Evolutionary conservation across 2,888 invertebrate genomes (phyloP), one percentile per base, ranked within the genome.

Genomic region (Mallateleia sp.): DNA sequence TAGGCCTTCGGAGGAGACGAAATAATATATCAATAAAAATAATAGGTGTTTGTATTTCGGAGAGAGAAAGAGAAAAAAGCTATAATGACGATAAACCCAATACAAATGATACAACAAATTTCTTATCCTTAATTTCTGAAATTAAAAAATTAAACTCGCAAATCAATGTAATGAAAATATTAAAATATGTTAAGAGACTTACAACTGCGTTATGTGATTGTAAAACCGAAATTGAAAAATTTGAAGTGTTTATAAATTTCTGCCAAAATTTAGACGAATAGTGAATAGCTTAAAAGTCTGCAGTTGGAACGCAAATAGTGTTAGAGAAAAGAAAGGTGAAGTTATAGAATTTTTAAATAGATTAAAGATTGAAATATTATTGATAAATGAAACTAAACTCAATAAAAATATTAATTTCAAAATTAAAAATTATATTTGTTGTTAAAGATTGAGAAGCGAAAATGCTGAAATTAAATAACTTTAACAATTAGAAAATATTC

Each of bases 221-320:
- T n/a, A n/a, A n/a, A n/a, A n/a, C n/a, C n/a, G n/a, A n/a, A n/a
- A n/a, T n/a, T n/a, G n/a, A n/a, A n/a, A n/a, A n/a, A n/a, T n/a
- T n/a, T n/a, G n/a, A n/a, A n/a, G n/a, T n/a, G n/a, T n/a, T 88
- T 79, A 24, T 83, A 20, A 34, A 77, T 2, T 89, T 89, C 38
- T 87, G 85, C 45, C 56, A 88, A 81, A 87, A 71, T 25, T 79
- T 86, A 32, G 85, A 89, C 47, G 50, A 42, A n/a, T 60, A 45
- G 88, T 87, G 86, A 64, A 34, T 24, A 20, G 64, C 22, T 62
- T 88, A 18, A 90, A 32, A 25, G 83, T 91, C 25, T 86, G 86
- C 22, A 89, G 88, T 62, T 90, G 89, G 90, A 90, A 91, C 52
- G 90, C 91, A 52, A 89, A 89, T 78, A 87, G 90, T 11, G 24